Base-by-base conservation (phyloP, 2,888 invertebrate genomes). In the Octonoba sinensis region DNA sequence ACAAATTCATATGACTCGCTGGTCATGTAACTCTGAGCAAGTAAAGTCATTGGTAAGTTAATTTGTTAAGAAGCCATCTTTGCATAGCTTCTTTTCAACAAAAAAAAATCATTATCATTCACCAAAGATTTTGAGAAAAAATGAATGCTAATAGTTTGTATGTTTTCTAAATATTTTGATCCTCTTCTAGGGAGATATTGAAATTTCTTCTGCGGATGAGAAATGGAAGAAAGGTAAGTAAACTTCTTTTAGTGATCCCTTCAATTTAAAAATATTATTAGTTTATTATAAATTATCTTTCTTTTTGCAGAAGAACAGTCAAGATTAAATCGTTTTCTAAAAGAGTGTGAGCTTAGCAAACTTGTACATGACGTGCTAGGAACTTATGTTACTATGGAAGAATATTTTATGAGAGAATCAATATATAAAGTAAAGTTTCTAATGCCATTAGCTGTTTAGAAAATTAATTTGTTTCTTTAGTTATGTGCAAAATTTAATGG, bases 391-490 rank as follows among this genome's bases (percentile, higher is more conserved):
- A 91, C 94, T 22, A 90, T 99, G 86, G 99, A 99, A 88, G 94
- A 96, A 87, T 98, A 94, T 89, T 99, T 96, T 88, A 93, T 99
- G 91, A 94, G 95, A 85, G 97, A 98, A 89, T 97, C 96, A 87
- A 94, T 98, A 0, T 92, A 93, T 64, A 99, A 98, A 89, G 99
- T 95, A 27, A 49, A 15, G 27, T 67, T 54, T 64, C 27, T 18
- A 36, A 11, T 22, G 20, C 24, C 3, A 18, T 59, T 59, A 12
- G 36, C 16, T 62, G 8, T 62, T 3, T 27, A 36, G 36, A n/a
- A 6, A 44, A 3, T 8, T 6, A 6, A 36, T 11, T 27, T 27
- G 6, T 36, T 3, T 11, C 11, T 36, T 36, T 36, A 6, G 8
- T n/a, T n/a, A n/a, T n/a, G n/a, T n/a, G 36, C 6, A 36, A 36